Evolutionary conservation across 2,113 vertebrate species (phyloP), one percentile per base, ranked within the genome.

Genomic region (Cromileptes altivelis): DNA sequence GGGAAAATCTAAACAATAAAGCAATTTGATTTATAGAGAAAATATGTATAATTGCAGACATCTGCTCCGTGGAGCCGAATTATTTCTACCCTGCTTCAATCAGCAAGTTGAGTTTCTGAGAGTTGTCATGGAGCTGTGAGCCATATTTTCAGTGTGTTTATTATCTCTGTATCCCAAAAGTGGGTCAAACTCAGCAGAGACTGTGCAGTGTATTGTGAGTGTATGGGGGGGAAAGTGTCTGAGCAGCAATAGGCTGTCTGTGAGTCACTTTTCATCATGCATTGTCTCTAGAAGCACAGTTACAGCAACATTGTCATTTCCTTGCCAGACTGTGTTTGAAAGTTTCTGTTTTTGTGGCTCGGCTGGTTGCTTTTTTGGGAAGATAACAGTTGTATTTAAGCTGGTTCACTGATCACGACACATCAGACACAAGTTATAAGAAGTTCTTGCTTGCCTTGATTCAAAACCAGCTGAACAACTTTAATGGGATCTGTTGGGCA

Each of bases 181-280:
- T 90, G 91, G 89, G 90, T 88, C 84, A 90, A 81, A 81, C 71
- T 65, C 65, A 68, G 69, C 52, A 68, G 81, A 81, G 67, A 27
- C 75, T 67, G 33, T 84, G 83, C 69, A 69, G 63, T 40, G 25
- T 57, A 33, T 90, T 84, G 86, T 88, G 81, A 78, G 60, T 61
- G n/a, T 69, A 75, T 4, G 2, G 78, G 47, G 30, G 27, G 57
- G 53, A 58, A 67, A 76, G 64, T 17, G 55, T 84, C 25, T 42
- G 61, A 27, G 30, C 47, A 62, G 82, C 79, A 49, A 55, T 68
- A 52, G 27, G 56, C 57, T 27, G 19, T 68, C 62, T 40, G 57
- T 25, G 58, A 80, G 76, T 47, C 62, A 25, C 13, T 47, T 80
- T 82, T 76, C 47, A 68, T 45, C 3, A n/a, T 19, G 23, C 72